Evolutionary conservation across 2,888 invertebrate genomes (phyloP).

Genomic region (Allygus modestus): DNA sequence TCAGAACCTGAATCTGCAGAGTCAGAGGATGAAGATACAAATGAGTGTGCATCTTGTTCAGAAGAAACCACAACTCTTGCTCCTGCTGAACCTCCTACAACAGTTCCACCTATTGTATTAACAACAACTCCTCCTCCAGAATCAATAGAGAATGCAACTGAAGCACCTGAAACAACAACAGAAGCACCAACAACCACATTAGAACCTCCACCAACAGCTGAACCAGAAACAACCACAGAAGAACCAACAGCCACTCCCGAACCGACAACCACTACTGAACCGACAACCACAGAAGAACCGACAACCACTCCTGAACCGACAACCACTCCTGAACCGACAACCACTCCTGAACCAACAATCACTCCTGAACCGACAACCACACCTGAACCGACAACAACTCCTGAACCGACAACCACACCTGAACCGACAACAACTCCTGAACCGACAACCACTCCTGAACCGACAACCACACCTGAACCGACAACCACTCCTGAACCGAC

Average conservation of each 20-base stretch:
- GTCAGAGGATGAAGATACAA: no score
- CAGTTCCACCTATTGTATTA: not conserved
- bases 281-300: not conserved
- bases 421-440: slow-evolving; percentile 4
- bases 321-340: not conserved
- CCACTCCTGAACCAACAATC: not conserved
- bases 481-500: not conserved
- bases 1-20: no score
- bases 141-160: not conserved
- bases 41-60: not conserved
- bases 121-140: slow-evolving; percentile 14
- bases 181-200: not conserved
- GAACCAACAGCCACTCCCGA: not conserved
- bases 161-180: not conserved
- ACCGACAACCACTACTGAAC: not conserved
- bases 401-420: not conserved
- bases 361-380: slow-evolving; percentile 7
- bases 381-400: not conserved
- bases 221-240: slow-evolving; percentile 1
- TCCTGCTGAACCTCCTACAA: not conserved
- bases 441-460: not conserved
- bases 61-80: not conserved
- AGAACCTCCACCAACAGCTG: slow-evolving; percentile 2
- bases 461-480: not conserved
- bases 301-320: slow-evolving; percentile 17